phyloP scores from a whole-genome alignment of 2,113 vertebrate genomes.

The Lamprologus lemairii region DNA sequence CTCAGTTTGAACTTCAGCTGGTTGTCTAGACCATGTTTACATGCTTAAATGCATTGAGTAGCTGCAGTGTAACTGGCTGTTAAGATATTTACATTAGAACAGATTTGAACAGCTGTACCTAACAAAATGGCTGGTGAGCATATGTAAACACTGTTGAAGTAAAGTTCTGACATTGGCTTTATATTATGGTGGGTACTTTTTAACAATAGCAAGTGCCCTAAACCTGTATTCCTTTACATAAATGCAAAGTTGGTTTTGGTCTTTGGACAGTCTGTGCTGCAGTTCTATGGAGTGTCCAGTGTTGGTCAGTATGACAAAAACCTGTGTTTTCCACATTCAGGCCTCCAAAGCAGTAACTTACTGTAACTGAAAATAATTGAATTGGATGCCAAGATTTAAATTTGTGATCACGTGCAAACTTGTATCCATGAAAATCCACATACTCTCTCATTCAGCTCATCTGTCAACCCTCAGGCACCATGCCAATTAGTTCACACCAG shows the following conservation, averaged over 20 bases:
- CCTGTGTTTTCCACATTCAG: neutral
- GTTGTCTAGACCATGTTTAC: neutral
- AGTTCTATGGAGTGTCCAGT: neutral
- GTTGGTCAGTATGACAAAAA: neutral
- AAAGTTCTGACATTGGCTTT: neutral
- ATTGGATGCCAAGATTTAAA: neutral
- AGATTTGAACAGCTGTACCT: neutral
- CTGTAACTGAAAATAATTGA: neutral
- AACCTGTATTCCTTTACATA: neutral
- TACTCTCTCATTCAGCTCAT: neutral
- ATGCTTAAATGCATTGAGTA: neutral
- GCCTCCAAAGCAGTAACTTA: neutral
- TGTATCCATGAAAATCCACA: neutral
- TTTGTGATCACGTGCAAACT: neutral
- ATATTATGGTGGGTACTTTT: neutral
- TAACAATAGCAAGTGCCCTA: neutral
- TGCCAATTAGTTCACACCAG: conserved; percentile 38
- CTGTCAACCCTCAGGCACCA: neutral
- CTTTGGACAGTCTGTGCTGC: neutral
- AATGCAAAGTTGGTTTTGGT: neutral
- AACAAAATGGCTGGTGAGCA: neutral
- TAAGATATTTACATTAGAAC: neutral
- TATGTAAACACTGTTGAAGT: neutral
- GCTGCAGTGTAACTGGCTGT: neutral
- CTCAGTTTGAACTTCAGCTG: neutral